These are phyloP conservation scores for Synanthedon tipuliformis DNA, from an alignment of 2,888 invertebrate species.

Conservation along the genomic window DNA sequence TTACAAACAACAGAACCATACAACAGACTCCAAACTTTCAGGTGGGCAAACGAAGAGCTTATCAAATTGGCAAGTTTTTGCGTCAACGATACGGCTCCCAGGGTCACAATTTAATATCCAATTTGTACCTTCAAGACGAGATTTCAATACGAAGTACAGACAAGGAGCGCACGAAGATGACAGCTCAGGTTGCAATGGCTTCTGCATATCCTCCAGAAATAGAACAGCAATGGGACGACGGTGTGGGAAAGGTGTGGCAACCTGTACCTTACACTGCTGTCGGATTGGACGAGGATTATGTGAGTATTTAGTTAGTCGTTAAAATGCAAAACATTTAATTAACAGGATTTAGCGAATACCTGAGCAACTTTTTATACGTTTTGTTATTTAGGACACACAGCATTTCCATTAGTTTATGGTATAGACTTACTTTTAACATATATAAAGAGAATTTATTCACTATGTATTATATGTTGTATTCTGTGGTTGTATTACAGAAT, in stretches of 20 bases:
- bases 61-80: conserved; percentile 45
- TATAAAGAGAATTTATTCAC: too few species aligned
- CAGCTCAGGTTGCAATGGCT: conserved; percentile 45
- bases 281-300: conserved; percentile 48
- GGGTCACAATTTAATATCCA: conserved; percentile 34
- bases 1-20: background rate
- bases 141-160: conserved; percentile 46
- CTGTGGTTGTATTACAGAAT: too few species aligned
- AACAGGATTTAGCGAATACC: too few species aligned
- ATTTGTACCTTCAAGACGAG: conserved; percentile 38
- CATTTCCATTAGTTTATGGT: too few species aligned
- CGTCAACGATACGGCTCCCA: conserved; percentile 38
- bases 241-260: conserved; percentile 52
- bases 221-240: conserved; percentile 55
- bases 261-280: conserved; percentile 49
- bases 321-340: too few species aligned
- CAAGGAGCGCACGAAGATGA: conserved; percentile 62
- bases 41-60: conserved; percentile 44
- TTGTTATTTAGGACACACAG: too few species aligned
- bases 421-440: too few species aligned
- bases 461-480: too few species aligned
- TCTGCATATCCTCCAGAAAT: conserved; percentile 46
- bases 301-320: conserved; percentile 21
- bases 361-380: too few species aligned
- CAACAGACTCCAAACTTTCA: conserved; percentile 11